Base-by-base conservation (phyloP, 1,140 invertebrate genomes). In the Rhopalosiphum padi region DNA sequence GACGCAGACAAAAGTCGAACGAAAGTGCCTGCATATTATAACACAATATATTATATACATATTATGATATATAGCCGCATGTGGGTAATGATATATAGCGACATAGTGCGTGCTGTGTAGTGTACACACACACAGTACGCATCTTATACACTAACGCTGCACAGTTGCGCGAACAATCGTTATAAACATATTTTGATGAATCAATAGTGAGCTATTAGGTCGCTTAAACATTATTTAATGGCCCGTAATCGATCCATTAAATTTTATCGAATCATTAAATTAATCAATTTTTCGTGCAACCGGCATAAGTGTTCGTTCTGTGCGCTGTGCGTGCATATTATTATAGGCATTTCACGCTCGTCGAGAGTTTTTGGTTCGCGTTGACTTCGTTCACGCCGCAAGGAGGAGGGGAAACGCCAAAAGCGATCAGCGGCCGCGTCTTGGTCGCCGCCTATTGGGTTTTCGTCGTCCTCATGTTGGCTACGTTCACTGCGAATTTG, bases 401-500 rank as follows among this genome's bases (percentile, higher is more conserved):
- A 95, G 98, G 98, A 1, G 98, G 98, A 1, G 98, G 98, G 0
- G 98, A 98, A 95, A 97, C 97, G 8, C 98, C 98, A 0, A 98
- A 98, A 95, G 97, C 98, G 0, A 95, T 98, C 23, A 98, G 98
- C 0, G 97, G 97, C 9, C 95, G 98, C 53, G 97, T 98, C 8
- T 95, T 99, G 25, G 98, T 99, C 0, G 98, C 98, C 2, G 98
- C 98, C 25, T 99, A 99, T 95, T 99, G 98, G 98, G 96, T 99
- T 0, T 99, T 99, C 95, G 98, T 98, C 7, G 98, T 98, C 0
- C 96, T 99, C 2, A 99, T 99, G 97, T 95, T 99, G 94, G 98
- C 98, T 1, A 99, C 99, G 1, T 99, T 99, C 95, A 99, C 99
- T 0, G 99, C 99, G 9, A 99, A 99, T 95, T 95, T 99, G 94